These are phyloP conservation scores for Cephalotes varians DNA, from an alignment of 2,888 invertebrate genomes.

Conservation along the genomic window DNA sequence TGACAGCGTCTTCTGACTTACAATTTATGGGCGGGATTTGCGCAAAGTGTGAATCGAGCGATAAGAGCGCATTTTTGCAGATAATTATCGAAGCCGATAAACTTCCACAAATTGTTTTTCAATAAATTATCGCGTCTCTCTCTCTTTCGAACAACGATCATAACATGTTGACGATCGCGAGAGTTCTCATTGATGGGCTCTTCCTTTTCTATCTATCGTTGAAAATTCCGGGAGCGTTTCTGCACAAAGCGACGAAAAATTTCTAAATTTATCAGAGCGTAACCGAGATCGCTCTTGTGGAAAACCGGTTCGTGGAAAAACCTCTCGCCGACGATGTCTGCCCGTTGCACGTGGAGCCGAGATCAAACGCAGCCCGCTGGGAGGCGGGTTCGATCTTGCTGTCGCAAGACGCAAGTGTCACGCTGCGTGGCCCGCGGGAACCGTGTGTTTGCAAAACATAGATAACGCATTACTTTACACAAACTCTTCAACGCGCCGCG, in stretches of 20 bases:
- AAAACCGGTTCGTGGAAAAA: conserved; percentile 32
- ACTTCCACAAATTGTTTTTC: conserved; percentile 50
- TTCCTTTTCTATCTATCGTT: not conserved
- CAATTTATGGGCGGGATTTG: conserved; percentile 62
- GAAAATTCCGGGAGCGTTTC: conserved; percentile 6
- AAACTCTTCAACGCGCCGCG: conserved; percentile 10
- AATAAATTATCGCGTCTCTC: conserved; percentile 1
- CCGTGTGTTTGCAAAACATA: conserved; percentile 34
- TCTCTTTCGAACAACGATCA: not conserved
- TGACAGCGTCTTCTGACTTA: conserved; percentile 14
- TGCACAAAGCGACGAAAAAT: conserved; percentile 8
- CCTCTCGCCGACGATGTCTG: not conserved
- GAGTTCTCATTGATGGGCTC: not conserved
- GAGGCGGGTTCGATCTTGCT: not conserved
- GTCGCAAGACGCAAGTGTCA: conserved; percentile 1
- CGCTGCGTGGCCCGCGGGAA: not conserved
- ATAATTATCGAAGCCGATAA: conserved; percentile 15
- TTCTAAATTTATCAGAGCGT: conserved; percentile 50
- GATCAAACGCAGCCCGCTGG: not conserved
- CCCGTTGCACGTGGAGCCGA: not conserved
- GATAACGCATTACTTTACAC: conserved; percentile 33
- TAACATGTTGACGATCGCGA: not conserved
- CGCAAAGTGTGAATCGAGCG: conserved; percentile 61
- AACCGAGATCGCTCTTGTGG: conserved; percentile 32
- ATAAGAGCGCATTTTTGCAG: conserved; percentile 46